Percentiles rank a stretch among this genome's conserved stretches.
phyloP scores from a whole-genome alignment of 2,888 invertebrate genomes.

The Himalopsyche anomala region DNA sequence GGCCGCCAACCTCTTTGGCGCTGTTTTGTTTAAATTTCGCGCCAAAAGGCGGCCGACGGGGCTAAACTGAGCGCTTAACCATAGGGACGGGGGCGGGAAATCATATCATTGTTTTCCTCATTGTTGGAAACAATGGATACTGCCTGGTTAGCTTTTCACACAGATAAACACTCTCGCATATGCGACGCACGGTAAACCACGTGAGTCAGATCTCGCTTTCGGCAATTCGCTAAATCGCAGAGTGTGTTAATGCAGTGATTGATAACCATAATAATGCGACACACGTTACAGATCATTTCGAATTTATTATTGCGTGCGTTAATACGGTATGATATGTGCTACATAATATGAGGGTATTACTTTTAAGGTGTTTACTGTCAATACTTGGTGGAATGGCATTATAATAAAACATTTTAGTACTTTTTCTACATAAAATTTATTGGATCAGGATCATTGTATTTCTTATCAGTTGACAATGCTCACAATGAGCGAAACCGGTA shows the following conservation, averaged over 20 bases:
- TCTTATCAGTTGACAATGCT: too few relatives aligned
- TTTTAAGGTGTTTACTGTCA: too few relatives aligned
- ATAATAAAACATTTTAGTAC: too few relatives aligned
- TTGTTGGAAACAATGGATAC: conserved; percentile 8
- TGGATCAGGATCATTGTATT: too few relatives aligned
- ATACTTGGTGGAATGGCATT: too few relatives aligned
- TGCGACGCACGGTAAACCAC: conserved; percentile 16
- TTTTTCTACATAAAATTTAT: too few relatives aligned
- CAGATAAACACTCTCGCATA: conserved; percentile 22
- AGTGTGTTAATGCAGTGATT: not conserved
- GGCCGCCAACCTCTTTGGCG: conserved; percentile 30
- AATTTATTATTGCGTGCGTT: too few relatives aligned
- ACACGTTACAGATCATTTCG: too few relatives aligned
- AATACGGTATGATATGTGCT: too few relatives aligned
- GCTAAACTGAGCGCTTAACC: conserved; percentile 27
- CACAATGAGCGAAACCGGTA: too few relatives aligned
- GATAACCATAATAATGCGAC: not conserved
- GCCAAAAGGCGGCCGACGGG: not conserved
- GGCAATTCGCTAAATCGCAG: not conserved
- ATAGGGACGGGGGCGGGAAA: not conserved
- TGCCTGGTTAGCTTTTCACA: conserved; percentile 4
- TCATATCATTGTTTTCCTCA: conserved; percentile 30
- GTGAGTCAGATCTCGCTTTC: conserved; percentile 13
- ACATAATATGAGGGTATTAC: too few relatives aligned
- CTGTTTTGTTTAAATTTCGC: conserved; percentile 30